Evolutionary conservation across 1,140 invertebrate genomes (phyloP), one percentile per base, ranked within the genome.

Genomic region (Tetragnatha versicolor): DNA sequence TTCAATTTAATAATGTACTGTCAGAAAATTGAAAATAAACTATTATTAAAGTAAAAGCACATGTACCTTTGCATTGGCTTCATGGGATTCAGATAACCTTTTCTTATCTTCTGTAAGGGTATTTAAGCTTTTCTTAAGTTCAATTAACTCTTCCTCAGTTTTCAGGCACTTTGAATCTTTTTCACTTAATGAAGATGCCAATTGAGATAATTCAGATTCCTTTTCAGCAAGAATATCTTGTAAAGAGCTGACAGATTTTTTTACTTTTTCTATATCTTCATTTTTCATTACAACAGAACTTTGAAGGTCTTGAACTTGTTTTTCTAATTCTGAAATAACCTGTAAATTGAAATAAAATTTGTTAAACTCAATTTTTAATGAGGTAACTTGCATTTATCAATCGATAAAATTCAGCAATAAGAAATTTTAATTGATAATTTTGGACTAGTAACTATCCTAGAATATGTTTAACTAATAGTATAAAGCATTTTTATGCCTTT

Each of bases 61-160:
- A 60, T 31, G 10, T 73, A 73, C 69, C 29, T 73, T 39, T 60
- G 42, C 69, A 12, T 73, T 73, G 4, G 25, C 39, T 12, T 73
- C 35, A 17, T 60, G 1, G n/a, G 12, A n/a, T 5, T 31, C 17
- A 14, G 33, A 20, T 29, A 17, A 14, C 10, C 3, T 9, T 20
- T 31, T 7, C 9, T 63, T 75, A 25, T 75, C 72, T n/a, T 75
- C n/a, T 33, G 14, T 63, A 1, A 73, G 37, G 35, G 10, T 14
- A 49, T 61, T 42, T 49, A 4, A 49, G 5, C 29, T 35, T 14
- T 61, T 10, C 47, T 75, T 61, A 0, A 42, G 14, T 35, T 17
- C 31, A 37, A 9, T 22, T n/a, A 73, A 20, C 6, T 73, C 53
- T 27, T 29, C 31, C 25, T 45, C 29, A 2, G 60, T 17, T 12